These are phyloP conservation scores for Threskiornis aethiopicus DNA, from an alignment of 2,797 vertebrate species.

Conservation along the genomic window DNA sequence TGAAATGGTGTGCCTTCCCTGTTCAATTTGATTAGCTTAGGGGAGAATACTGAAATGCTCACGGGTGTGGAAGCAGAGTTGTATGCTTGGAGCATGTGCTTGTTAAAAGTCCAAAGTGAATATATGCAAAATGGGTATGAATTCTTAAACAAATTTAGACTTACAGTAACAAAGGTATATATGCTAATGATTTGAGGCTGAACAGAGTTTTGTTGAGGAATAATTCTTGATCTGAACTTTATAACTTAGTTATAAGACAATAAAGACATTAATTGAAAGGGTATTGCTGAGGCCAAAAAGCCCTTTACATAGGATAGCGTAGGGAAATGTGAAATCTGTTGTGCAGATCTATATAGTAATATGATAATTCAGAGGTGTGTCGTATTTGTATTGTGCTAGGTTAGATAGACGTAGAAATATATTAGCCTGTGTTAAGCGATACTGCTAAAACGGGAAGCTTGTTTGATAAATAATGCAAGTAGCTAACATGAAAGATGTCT, in stretches of 20 bases:
- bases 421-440: background rate
- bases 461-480: background rate
- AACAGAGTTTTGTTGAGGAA: background rate
- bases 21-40: background rate
- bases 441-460: background rate
- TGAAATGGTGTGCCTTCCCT: background rate
- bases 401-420: background rate
- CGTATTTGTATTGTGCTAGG: background rate
- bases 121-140: background rate
- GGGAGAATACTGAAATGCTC: background rate
- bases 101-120: background rate
- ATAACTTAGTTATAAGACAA: background rate
- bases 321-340: background rate
- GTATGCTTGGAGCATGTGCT: background rate
- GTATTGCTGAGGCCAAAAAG: background rate
- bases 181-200: background rate
- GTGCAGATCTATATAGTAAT: background rate
- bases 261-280: background rate
- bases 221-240: background rate
- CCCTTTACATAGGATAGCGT: background rate
- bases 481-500: background rate
- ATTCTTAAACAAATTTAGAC: background rate
- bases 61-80: background rate
- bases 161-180: background rate
- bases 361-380: background rate